Evolutionary conservation across 1,140 invertebrate species (phyloP).

Genomic region (Drosophila carrolli): DNA sequence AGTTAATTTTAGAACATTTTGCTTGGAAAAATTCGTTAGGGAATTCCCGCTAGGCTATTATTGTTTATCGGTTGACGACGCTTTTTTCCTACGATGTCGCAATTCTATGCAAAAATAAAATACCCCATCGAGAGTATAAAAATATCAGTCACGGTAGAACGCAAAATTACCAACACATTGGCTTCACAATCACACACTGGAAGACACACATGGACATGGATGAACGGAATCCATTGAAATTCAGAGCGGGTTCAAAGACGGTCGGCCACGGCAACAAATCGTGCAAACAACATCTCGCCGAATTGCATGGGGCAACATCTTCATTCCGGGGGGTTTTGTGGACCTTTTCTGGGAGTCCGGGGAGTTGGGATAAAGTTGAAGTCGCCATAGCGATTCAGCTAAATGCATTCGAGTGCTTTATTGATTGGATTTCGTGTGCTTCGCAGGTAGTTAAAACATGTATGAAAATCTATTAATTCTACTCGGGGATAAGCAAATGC

Average conservation of each 20-base stretch:
- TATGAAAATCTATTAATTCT: conserved; percentile 48
- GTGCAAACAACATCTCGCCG: conserved; percentile 68
- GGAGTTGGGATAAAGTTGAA: conserved; percentile 41
- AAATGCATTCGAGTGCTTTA: conserved; percentile 78
- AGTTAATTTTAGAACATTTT: background rate
- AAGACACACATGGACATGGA: conserved; percentile 36
- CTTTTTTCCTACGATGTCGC: conserved; percentile 1
- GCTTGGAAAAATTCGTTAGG: background rate
- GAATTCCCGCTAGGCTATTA: background rate
- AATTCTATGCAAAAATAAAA: conserved; percentile 6
- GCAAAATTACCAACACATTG: conserved; percentile 65
- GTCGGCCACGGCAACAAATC: conserved; percentile 75
- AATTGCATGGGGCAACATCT: conserved; percentile 52
- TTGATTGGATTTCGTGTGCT: conserved; percentile 60
- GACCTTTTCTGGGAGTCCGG: background rate
- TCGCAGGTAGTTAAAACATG: conserved; percentile 12
- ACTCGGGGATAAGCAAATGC: conserved; percentile 52
- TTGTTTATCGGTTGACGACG: conserved; percentile 1
- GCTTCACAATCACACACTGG: background rate
- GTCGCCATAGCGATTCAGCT: conserved; percentile 67
- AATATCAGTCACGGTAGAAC: conserved; percentile 70
- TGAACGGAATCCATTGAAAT: conserved; percentile 67
- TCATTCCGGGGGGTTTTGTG: conserved; percentile 15
- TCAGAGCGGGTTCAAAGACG: conserved; percentile 67
- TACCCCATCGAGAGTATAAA: conserved; percentile 48